phyloP scores from a whole-genome alignment of 2,113 vertebrate genomes.

The mouse (Mus musculus) region GRCm39 chr2:71661001-71661500 shows the following conservation, averaged over 20 bases:
- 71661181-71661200: neutral
- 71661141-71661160: neutral
- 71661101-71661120: neutral
- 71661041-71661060: neutral
- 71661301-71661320: constrained; percentile 49
- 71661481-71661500: neutral
- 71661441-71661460: neutral
- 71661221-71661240: neutral
- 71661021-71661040: neutral
- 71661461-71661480: constrained; percentile 33
- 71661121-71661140: neutral
- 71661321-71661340: neutral
- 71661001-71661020: neutral
- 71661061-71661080: neutral
- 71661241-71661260: neutral
- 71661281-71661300: neutral
- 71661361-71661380: constrained; percentile 43
- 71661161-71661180: neutral
- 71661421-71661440: constrained; percentile 16
- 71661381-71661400: neutral
- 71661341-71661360: neutral
- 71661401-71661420: neutral
- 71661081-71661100: neutral
- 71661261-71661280: neutral
- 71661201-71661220: neutral